Percentiles rank a stretch among this genome's conserved stretches.
phyloP scores from a whole-genome alignment of 2,797 vertebrate species.

The Enteromius trimaculatus region DNA sequence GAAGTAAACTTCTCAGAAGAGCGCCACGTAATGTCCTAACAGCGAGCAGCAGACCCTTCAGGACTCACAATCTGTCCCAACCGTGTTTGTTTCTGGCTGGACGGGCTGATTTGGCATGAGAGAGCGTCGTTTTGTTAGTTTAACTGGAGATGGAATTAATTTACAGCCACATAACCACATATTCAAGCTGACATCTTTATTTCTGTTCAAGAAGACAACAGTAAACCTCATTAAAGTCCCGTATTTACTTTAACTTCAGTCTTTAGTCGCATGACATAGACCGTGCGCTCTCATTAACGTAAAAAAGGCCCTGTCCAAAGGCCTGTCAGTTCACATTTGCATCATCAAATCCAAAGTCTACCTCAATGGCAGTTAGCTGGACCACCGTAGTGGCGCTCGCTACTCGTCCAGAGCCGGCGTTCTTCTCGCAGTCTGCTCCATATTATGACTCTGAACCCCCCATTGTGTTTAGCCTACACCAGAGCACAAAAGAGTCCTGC shows the following conservation, averaged over 20 bases:
- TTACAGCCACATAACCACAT: conserved; percentile 13
- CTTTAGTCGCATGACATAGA: conserved; percentile 4
- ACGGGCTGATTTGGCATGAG: neutral
- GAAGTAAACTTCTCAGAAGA: conserved; percentile 35
- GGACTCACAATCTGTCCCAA: neutral
- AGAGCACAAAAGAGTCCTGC: conserved; percentile 44
- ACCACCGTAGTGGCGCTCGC: conserved; percentile 44
- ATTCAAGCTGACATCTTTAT: conserved; percentile 25
- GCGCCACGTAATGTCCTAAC: neutral
- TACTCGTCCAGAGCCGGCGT: neutral
- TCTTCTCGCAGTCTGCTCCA: conserved; percentile 48
- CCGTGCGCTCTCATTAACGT: conserved; percentile 27
- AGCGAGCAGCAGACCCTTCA: neutral
- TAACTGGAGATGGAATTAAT: neutral
- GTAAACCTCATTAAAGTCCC: neutral
- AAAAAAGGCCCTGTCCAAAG: neutral
- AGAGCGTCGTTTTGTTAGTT: conserved; percentile 14
- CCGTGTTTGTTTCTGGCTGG: neutral
- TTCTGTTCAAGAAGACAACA: conserved; percentile 13
- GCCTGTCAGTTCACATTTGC: conserved; percentile 26
- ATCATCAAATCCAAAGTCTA: conserved; percentile 1
- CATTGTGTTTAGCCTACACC: conserved; percentile 47
- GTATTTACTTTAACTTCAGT: conserved; percentile 30
- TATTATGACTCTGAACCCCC: conserved; percentile 52
- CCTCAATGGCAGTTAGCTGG: conserved; percentile 31